A percentile compares a stretch with the other conserved stretches of the same genome.
These are phyloP conservation scores for Microtus oregoni DNA, from an alignment of 2,113 vertebrate genomes.

Conservation along the genomic window DNA sequence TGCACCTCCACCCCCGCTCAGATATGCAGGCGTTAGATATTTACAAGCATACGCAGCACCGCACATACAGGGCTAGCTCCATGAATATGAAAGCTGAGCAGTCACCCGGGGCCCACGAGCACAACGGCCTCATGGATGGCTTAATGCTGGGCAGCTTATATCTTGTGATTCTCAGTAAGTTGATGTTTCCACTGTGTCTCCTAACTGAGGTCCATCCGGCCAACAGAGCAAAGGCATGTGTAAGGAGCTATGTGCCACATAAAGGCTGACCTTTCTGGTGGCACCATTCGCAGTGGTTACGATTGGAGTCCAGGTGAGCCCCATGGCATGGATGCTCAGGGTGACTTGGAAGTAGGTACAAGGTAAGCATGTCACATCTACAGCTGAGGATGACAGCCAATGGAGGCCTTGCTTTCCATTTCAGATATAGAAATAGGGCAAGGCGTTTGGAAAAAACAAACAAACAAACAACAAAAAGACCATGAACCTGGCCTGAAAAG, in stretches of 20 bases:
- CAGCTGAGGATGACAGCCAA: not conserved
- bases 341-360: not conserved
- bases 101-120: not conserved
- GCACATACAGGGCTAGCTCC: not conserved
- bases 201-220: not conserved
- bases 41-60: not conserved
- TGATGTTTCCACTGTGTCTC: not conserved
- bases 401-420: not conserved
- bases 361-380: not conserved
- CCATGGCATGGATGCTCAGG: not conserved
- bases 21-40: not conserved
- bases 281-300: not conserved
- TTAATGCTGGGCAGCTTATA: conserved; percentile 1
- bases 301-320: not conserved
- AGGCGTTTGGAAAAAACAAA: not conserved
- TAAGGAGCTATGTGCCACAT: not conserved
- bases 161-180: conserved; percentile 36
- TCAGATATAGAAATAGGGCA: not conserved
- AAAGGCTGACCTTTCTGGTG: not conserved
- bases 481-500: not conserved
- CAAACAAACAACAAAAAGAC: not conserved
- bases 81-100: not conserved
- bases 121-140: not conserved
- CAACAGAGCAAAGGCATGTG: rapidly evolving
- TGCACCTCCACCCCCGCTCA: not conserved